A percentile compares a stretch with the other conserved stretches of the same genome.
phyloP scores from a whole-genome alignment of 2,888 invertebrate genomes.

The Acleris sparsana region DNA sequence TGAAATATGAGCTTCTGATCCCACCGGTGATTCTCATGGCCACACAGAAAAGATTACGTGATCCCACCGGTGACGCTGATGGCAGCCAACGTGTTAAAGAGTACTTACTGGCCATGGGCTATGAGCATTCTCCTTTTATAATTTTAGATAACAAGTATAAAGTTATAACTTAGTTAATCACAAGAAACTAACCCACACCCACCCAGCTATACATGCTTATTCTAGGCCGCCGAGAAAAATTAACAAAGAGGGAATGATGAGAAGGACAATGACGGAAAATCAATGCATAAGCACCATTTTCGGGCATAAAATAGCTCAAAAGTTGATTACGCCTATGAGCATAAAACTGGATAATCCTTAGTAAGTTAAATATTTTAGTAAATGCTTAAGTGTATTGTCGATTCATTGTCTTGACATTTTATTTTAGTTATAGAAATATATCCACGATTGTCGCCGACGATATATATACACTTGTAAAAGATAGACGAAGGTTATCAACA shows the following conservation, averaged over 20 bases:
- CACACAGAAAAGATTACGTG: too few relatives aligned
- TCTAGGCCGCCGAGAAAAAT: conserved; percentile 19
- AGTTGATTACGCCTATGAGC: conserved; percentile 50
- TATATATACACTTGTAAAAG: conserved; percentile 48
- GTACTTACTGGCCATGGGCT: too few relatives aligned
- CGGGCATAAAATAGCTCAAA: conserved; percentile 55
- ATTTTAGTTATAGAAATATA: conserved; percentile 57
- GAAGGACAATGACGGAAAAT: conserved; percentile 40
- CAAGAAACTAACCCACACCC: too few relatives aligned
- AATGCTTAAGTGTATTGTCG: not conserved
- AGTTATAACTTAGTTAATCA: too few relatives aligned
- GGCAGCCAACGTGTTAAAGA: too few relatives aligned
- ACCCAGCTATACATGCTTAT: too few relatives aligned
- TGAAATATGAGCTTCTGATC: too few relatives aligned
- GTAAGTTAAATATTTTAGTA: conserved; percentile 49
- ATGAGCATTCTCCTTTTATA: too few relatives aligned
- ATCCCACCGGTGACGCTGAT: too few relatives aligned
- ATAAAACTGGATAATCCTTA: conserved; percentile 50
- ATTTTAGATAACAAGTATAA: too few relatives aligned
- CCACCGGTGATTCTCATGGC: too few relatives aligned
- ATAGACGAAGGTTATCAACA: conserved; percentile 38
- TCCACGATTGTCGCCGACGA: conserved; percentile 55
- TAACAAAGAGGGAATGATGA: conserved; percentile 36
- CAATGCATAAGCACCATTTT: conserved; percentile 55
- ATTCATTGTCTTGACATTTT: not conserved